A percentile compares a stretch with the other conserved stretches of the same genome.
Conservation (phyloP, 2,888 invertebrate genomes). For the Atrina japonica region DNA sequence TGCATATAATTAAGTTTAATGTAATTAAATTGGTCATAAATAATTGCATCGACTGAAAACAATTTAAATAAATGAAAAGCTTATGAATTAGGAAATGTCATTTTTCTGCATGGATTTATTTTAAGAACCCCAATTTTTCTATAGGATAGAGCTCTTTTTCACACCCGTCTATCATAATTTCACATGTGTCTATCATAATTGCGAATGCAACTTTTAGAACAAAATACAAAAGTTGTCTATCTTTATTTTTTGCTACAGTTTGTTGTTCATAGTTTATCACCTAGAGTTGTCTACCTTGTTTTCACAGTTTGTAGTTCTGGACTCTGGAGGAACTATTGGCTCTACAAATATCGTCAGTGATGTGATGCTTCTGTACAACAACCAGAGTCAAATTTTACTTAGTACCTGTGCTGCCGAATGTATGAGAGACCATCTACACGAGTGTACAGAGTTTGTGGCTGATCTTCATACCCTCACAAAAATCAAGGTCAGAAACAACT, state of each 20-base stretch:
- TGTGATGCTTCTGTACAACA: conserved; percentile 73
- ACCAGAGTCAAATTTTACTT: conserved; percentile 78
- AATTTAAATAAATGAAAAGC: too few species aligned
- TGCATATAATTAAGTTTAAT: too few species aligned
- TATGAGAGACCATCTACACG: conserved; percentile 93
- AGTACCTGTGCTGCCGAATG: conserved; percentile 95
- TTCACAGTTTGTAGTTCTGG: conserved; percentile 83
- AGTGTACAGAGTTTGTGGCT: conserved; percentile 95
- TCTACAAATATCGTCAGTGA: conserved; percentile 78
- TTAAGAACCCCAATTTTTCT: too few species aligned
- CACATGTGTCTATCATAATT: too few species aligned
- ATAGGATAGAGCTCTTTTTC: too few species aligned
- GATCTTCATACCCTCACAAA: conserved; percentile 98
- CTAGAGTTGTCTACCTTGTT: conserved; percentile 82
- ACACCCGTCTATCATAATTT: too few species aligned
- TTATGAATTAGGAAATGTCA: too few species aligned
- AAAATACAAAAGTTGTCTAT: background rate
- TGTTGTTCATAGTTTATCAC: conserved; percentile 52
- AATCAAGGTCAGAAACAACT: conserved; percentile 88
- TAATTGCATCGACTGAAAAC: too few species aligned
- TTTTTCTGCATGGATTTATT: too few species aligned
- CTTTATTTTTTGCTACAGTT: background rate
- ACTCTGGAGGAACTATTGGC: conserved; percentile 91
- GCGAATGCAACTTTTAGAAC: background rate
- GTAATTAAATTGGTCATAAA: too few species aligned